phyloP scores from a whole-genome alignment of 2,888 invertebrate genomes.

The Temnothorax unifasciatus region DNA sequence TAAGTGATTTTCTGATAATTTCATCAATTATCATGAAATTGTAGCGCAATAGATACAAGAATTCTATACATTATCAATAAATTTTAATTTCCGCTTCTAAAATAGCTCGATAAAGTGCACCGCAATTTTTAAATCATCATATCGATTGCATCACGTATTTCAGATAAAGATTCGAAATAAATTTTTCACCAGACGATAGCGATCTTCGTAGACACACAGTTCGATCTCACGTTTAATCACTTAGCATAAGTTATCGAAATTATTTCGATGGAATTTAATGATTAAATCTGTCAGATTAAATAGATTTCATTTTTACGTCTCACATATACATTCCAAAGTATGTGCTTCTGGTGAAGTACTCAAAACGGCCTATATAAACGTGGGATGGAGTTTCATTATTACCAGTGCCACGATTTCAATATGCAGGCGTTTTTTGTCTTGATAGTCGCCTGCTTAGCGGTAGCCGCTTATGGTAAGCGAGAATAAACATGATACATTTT shows the following conservation, averaged over 20 bases:
- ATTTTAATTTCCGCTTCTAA: not conserved
- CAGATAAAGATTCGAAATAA: constrained; percentile 22
- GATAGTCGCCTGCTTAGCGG: constrained; percentile 7
- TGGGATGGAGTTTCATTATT: not conserved
- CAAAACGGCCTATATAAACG: constrained; percentile 17
- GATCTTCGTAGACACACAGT: not conserved
- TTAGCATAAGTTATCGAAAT: constrained; percentile 3
- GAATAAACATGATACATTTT: not conserved
- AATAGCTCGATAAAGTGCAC: not conserved
- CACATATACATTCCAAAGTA: not conserved
- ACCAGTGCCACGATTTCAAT: not conserved
- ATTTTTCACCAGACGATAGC: not conserved
- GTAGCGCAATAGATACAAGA: not conserved
- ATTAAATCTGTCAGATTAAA: constrained; percentile 22
- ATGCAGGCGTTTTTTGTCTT: constrained; percentile 20
- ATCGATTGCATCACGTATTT: not conserved
- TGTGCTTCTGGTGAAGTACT: not conserved
- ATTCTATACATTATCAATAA: not conserved
- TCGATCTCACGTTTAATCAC: not conserved
- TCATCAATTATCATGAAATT: not conserved
- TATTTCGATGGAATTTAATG: not conserved
- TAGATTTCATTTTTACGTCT: not conserved
- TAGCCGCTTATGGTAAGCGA: constrained; percentile 28
- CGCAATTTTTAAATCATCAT: not conserved
- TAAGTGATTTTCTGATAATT: not conserved